Conservation (phyloP, 2,113 vertebrate genomes). For the Amblyornis subalaris region DNA sequence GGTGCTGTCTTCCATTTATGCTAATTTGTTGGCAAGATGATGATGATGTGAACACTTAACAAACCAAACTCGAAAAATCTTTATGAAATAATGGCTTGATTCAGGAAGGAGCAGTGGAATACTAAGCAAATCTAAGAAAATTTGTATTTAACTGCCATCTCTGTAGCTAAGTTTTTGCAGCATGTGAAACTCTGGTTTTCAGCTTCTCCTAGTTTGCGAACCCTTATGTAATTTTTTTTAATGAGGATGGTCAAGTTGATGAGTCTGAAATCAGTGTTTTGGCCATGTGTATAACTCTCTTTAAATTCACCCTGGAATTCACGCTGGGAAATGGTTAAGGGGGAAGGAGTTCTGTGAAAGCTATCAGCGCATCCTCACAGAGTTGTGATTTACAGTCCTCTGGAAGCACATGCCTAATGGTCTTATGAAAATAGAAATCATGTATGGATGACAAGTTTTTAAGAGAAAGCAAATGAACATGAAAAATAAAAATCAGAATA, state of each 20-base stretch:
- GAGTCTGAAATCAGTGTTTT: not conserved
- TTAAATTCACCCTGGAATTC: not conserved
- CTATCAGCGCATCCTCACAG: not conserved
- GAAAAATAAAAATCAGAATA: not conserved
- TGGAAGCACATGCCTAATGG: not conserved
- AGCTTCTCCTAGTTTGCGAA: not conserved
- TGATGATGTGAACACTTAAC: not conserved
- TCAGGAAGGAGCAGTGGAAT: not conserved
- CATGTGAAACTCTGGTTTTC: not conserved
- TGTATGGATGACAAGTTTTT: not conserved
- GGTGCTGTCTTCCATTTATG: not conserved
- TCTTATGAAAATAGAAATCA: not conserved
- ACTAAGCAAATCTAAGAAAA: not conserved
- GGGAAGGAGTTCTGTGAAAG: not conserved
- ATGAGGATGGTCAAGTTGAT: not conserved
- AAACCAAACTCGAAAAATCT: not conserved
- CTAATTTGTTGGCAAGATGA: not conserved
- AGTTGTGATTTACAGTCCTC: not conserved
- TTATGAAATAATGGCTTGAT: not conserved
- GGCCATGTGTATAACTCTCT: not conserved
- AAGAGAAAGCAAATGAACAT: not conserved
- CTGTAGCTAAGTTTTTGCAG: not conserved
- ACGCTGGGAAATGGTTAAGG: not conserved
- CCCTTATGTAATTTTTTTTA: not conserved
- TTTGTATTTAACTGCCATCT: not conserved